Evolutionary conservation across 2,113 vertebrate genomes (phyloP).

Genomic region (Megaceryle torquata): DNA sequence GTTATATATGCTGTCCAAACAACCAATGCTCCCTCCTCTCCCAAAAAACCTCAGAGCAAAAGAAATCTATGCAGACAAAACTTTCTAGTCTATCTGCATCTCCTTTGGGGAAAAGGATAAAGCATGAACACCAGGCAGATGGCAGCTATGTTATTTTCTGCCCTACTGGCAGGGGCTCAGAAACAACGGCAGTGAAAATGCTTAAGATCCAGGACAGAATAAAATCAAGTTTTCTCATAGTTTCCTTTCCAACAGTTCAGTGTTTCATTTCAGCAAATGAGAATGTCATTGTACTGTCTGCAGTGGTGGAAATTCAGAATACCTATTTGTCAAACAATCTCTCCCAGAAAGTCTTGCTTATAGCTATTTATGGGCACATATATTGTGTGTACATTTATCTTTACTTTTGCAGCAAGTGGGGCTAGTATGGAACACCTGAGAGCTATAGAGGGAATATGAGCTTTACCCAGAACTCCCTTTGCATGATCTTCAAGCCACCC

Average conservation of each 20-base stretch:
- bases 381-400: not conserved
- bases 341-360: not conserved
- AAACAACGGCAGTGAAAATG: not conserved
- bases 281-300: not conserved
- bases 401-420: not conserved
- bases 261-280: not conserved
- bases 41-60: not conserved
- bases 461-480: not conserved
- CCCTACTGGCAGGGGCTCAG: not conserved
- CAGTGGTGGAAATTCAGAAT: not conserved
- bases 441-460: not conserved
- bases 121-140: conserved; percentile 4
- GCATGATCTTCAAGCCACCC: not conserved
- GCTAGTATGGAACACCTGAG: not conserved
- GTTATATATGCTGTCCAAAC: not conserved
- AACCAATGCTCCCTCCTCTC: not conserved
- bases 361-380: not conserved
- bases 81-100: not conserved
- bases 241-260: not conserved
- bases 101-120: not conserved
- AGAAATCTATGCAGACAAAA: not conserved
- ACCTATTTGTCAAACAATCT: not conserved
- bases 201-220: not conserved
- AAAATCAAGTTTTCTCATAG: not conserved
- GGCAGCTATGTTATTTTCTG: conserved; percentile 24